These are phyloP conservation scores for Noturus placidus DNA, from an alignment of 2,113 vertebrate species.

Conservation along the genomic window DNA sequence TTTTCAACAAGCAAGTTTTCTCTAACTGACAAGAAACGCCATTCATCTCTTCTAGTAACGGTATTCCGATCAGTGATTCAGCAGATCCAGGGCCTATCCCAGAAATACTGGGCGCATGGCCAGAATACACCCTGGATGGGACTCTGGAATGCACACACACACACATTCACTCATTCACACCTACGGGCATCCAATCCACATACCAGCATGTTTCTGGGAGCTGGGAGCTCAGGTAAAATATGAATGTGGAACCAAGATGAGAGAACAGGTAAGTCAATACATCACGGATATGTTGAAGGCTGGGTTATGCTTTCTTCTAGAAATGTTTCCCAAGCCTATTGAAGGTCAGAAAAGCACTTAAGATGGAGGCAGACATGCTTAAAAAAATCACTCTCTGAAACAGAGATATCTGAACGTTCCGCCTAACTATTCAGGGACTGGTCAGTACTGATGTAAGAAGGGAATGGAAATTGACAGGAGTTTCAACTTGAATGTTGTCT, in stretches of 20 bases:
- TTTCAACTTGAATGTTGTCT: neutral
- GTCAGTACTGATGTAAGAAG: neutral
- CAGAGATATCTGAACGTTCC: neutral
- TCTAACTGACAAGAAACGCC: no score
- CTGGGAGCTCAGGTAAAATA: constrained; percentile 43
- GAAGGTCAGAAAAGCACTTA: constrained; percentile 24
- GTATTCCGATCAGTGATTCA: no score
- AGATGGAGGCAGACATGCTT: neutral
- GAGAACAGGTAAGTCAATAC: constrained; percentile 52
- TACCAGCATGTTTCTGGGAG: neutral
- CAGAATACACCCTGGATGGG: no score
- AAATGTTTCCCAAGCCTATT: neutral
- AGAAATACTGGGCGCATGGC: no score
- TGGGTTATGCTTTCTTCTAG: neutral
- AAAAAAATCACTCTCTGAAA: neutral
- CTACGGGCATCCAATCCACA: neutral
- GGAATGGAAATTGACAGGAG: neutral
- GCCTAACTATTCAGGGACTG: neutral
- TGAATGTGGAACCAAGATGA: constrained; percentile 44
- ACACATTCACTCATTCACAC: neutral
- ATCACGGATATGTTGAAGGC: constrained; percentile 47
- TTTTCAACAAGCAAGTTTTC: neutral
- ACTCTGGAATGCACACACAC: neutral
- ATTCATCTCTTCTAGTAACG: no score
- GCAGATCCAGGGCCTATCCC: no score